Evolutionary conservation across 1,140 invertebrate species (phyloP).

Genomic region (Cherax quadricarinatus): DNA sequence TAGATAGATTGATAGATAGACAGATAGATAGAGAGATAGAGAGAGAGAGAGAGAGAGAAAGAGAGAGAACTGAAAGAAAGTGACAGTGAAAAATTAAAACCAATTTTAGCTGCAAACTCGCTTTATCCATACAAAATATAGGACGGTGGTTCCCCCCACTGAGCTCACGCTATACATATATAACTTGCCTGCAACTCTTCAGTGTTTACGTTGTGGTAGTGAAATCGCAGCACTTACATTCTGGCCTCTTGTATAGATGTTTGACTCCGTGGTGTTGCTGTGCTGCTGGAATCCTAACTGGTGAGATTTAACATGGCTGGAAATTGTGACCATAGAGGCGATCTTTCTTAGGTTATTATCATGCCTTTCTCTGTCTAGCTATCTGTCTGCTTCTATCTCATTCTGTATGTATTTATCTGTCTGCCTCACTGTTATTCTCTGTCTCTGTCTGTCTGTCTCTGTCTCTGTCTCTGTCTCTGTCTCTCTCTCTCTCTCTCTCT

Average conservation of each 20-base stretch:
- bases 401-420: no score
- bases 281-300: no score
- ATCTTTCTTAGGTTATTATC: no score
- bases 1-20: neutral
- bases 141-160: neutral
- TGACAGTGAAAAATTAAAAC: neutral
- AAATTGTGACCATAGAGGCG: no score
- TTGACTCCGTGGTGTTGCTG: neutral
- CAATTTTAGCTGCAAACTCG: neutral
- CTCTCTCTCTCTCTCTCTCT: no score
- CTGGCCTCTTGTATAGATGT: neutral
- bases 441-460: no score
- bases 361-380: no score
- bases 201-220: constrained; percentile 9
- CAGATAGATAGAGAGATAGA: neutral
- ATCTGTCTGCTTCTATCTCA: no score
- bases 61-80: neutral
- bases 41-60: constrained; percentile 5
- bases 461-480: no score
- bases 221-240: neutral
- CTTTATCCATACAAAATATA: constrained; percentile 5
- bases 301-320: no score
- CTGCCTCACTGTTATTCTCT: no score
- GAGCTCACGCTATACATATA: neutral
- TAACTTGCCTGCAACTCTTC: constrained; percentile 8